phyloP scores from a whole-genome alignment of 1,140 invertebrate genomes.

The Saxidomus purpurata region DNA sequence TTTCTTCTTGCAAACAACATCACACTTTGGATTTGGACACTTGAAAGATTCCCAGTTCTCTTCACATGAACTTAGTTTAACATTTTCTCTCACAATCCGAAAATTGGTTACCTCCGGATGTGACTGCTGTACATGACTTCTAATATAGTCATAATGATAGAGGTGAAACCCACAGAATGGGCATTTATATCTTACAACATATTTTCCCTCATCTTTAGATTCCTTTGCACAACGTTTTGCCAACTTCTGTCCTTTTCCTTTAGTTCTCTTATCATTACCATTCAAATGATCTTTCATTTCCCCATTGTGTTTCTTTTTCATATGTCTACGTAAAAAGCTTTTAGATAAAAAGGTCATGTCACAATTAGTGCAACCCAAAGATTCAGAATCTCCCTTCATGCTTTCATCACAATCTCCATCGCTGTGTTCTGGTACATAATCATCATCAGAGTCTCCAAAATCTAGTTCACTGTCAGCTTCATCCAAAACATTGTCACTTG shows the following conservation, averaged over 20 bases:
- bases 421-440: not conserved
- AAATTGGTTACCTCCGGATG: not conserved
- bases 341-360: not conserved
- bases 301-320: not conserved
- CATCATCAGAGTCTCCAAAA: not conserved
- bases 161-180: not conserved
- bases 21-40: constrained; percentile 1
- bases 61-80: not conserved
- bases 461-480: not conserved
- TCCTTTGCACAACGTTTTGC: not conserved
- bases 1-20: not conserved
- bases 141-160: not conserved
- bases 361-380: not conserved
- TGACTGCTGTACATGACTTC: not conserved
- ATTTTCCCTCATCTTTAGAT: not conserved
- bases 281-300: not conserved
- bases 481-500: not conserved
- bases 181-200: not conserved
- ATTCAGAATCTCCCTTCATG: not conserved
- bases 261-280: not conserved
- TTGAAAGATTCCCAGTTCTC: not conserved
- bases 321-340: not conserved
- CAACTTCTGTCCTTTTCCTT: not conserved
- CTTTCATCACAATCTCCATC: constrained; percentile 5
- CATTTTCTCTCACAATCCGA: not conserved